A percentile compares a stretch with the other conserved stretches of the same genome.
Conservation (phyloP, 2,113 vertebrate species). For the Tauraco erythrolophus region DNA sequence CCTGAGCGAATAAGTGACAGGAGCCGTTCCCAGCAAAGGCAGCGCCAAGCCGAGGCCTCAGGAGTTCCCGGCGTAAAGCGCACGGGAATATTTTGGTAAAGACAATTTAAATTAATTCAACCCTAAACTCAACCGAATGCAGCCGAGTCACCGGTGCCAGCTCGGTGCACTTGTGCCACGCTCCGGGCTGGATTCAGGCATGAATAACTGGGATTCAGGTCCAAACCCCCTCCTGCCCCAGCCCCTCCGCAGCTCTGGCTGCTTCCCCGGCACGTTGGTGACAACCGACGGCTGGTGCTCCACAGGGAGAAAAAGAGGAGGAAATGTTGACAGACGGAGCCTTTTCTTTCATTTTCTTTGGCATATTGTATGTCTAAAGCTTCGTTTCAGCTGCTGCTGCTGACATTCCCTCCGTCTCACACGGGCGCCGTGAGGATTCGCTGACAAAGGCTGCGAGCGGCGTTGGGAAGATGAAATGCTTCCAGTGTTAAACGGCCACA, state of each 20-base stretch:
- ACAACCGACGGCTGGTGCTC: not conserved
- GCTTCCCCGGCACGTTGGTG: not conserved
- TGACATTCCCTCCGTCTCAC: conserved; percentile 17
- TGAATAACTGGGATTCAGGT: not conserved
- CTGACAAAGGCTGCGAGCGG: not conserved
- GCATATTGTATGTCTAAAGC: not conserved
- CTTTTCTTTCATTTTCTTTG: conserved; percentile 21
- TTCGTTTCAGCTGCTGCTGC: conserved; percentile 10
- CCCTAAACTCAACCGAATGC: not conserved
- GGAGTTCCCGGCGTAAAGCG: not conserved
- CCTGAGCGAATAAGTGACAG: not conserved
- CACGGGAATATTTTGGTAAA: not conserved
- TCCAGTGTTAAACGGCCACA: not conserved
- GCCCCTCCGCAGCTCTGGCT: not conserved
- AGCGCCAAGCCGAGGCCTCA: not conserved
- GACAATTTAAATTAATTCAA: not conserved
- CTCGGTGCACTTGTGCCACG: accelerated
- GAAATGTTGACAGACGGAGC: not conserved
- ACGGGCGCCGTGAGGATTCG: not conserved
- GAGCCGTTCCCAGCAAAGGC: not conserved
- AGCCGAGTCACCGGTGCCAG: not conserved
- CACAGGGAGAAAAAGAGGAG: not conserved
- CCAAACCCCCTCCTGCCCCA: not conserved
- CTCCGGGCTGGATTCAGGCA: not conserved
- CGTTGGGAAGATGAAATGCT: conserved; percentile 6